Evolutionary conservation across 2,797 vertebrate species (phyloP).

Genomic region (Rousettus madagascariensis): DNA sequence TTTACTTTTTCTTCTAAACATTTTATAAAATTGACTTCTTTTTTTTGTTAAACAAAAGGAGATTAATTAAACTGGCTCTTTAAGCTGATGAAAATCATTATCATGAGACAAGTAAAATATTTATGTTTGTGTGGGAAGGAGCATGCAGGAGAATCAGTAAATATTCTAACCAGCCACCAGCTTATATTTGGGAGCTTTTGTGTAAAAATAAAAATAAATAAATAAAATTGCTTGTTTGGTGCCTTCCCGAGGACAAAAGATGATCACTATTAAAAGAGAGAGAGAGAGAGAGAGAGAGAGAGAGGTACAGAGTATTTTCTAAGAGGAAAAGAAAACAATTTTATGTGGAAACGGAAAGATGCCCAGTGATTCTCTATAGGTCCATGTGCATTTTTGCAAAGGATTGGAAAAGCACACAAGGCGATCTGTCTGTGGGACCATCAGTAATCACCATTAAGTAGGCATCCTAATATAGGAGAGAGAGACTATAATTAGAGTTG

Average conservation of each 20-base stretch:
- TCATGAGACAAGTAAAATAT: constrained; percentile 20
- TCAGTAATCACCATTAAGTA: too few relatives aligned
- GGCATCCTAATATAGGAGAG: background rate
- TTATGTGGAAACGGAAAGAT: background rate
- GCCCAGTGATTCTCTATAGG: background rate
- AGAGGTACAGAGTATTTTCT: background rate
- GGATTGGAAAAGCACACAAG: background rate
- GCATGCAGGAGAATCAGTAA: background rate
- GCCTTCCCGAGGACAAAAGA: background rate
- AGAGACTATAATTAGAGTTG: background rate
- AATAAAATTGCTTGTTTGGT: background rate
- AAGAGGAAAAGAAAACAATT: background rate
- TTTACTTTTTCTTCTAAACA: constrained; percentile 13
- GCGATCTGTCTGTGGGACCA: background rate
- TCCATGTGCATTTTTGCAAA: background rate
- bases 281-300: too few relatives aligned
- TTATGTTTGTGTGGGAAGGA: constrained; percentile 29
- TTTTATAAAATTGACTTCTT: constrained; percentile 22
- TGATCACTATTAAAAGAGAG: background rate
- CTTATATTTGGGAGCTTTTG: background rate
- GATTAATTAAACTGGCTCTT: constrained; percentile 55
- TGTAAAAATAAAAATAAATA: background rate
- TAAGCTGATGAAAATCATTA: constrained; percentile 47
- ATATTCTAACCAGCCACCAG: background rate
- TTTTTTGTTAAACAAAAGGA: constrained; percentile 55